These are phyloP conservation scores for Drosophila jambulina DNA, from an alignment of 1,140 invertebrate species.

Conservation along the genomic window DNA sequence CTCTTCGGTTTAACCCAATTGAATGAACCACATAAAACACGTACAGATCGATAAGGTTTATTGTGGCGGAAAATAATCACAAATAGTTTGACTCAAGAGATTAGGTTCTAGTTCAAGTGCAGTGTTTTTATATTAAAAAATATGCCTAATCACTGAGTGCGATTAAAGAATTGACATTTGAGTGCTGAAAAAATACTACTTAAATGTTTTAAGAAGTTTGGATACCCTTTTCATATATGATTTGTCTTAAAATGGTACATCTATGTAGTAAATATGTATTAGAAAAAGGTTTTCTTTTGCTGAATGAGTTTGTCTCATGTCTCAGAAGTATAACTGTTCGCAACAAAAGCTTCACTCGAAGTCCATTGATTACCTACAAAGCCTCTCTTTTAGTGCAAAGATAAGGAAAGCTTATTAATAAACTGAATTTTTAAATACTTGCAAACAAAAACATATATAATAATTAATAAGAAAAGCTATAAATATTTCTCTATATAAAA, in stretches of 20 bases:
- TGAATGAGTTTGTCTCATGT: not conserved
- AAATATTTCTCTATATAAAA: not conserved
- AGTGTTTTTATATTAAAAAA: not conserved
- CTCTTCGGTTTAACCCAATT: not conserved
- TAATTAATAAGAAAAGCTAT: not conserved
- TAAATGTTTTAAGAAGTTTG: not conserved
- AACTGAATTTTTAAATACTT: not conserved
- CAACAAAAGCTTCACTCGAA: not conserved
- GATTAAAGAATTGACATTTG: not conserved
- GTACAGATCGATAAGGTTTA: slow-evolving; percentile 13
- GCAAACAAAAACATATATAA: not conserved
- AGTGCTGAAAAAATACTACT: not conserved
- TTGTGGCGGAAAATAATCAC: slow-evolving; percentile 15
- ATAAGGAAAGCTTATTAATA: slow-evolving; percentile 37
- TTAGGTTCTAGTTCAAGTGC: slow-evolving; percentile 7
- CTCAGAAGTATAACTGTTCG: not conserved
- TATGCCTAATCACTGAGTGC: not conserved
- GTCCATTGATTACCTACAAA: slow-evolving; percentile 9
- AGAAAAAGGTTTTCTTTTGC: not conserved
- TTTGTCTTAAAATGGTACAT: no score
- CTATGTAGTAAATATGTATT: not conserved
- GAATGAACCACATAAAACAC: not conserved
- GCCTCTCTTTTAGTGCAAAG: slow-evolving; percentile 15
- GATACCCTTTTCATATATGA: no score
- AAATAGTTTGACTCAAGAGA: slow-evolving; percentile 20